Conservation (phyloP, 2,888 invertebrate species). For the Cryptophagus acutangulus region DNA sequence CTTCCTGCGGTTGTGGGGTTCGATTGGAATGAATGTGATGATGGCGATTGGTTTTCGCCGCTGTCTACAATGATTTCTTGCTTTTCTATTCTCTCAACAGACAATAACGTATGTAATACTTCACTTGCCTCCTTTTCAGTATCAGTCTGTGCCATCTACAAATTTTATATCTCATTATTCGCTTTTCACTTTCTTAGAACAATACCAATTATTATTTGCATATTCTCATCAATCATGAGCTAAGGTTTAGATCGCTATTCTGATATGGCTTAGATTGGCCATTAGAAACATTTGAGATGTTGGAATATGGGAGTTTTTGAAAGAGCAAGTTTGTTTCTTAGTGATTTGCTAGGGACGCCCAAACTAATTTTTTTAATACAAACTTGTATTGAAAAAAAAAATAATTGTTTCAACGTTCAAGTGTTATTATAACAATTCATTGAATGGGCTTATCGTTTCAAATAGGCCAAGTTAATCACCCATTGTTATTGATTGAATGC, state of each 20-base stretch:
- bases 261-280: slow-evolving; percentile 16
- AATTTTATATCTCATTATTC: slow-evolving; percentile 28
- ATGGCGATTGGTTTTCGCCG: slow-evolving; percentile 36
- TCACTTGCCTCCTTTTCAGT: slow-evolving; percentile 69
- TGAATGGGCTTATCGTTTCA: too few relatives aligned
- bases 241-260: too few relatives aligned
- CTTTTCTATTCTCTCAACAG: slow-evolving; percentile 62
- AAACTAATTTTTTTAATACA: too few relatives aligned
- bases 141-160: slow-evolving; percentile 60
- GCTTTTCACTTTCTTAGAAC: neutral
- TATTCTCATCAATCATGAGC: neutral
- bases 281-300: slow-evolving; percentile 33
- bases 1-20: slow-evolving; percentile 30
- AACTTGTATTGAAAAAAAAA: too few relatives aligned
- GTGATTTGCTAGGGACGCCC: too few relatives aligned
- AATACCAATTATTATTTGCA: neutral
- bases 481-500: too few relatives aligned
- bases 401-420: too few relatives aligned
- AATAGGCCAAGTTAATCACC: too few relatives aligned
- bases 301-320: slow-evolving; percentile 19
- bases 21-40: slow-evolving; percentile 39
- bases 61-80: slow-evolving; percentile 39
- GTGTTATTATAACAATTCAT: too few relatives aligned
- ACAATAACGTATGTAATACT: slow-evolving; percentile 62
- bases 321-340: too few relatives aligned